Evolutionary conservation across 2,888 invertebrate species (phyloP).

Genomic region (Ochropleura leucogaster): DNA sequence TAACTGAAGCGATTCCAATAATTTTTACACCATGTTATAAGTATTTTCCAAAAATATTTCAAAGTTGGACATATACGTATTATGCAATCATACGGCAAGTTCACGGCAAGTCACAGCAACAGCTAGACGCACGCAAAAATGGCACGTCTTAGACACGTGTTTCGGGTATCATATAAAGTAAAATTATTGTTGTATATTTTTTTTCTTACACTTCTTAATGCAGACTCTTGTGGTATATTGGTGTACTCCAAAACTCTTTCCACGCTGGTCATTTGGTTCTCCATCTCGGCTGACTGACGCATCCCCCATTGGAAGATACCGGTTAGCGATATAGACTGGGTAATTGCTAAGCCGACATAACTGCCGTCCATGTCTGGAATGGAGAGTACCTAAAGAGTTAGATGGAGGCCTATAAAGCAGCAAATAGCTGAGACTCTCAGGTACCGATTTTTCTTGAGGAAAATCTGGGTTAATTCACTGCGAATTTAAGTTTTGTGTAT

Average conservation of each 20-base stretch:
- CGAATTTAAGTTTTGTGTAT: background rate
- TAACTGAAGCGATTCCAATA: too few relatives aligned
- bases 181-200: background rate
- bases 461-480: background rate
- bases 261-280: conserved; percentile 95
- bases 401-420: background rate
- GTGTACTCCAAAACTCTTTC: conserved; percentile 94
- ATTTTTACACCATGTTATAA: too few relatives aligned
- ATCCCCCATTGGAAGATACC: conserved; percentile 95
- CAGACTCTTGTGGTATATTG: conserved; percentile 88
- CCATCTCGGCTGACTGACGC: conserved; percentile 96
- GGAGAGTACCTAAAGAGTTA: background rate
- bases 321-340: conserved; percentile 92
- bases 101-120: too few relatives aligned
- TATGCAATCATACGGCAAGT: too few relatives aligned
- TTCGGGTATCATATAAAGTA: too few relatives aligned
- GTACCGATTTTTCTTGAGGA: background rate
- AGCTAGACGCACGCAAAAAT: too few relatives aligned
- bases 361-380: conserved; percentile 89
- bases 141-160: too few relatives aligned
- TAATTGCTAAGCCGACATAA: conserved; percentile 92
- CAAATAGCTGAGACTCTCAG: background rate
- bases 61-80: too few relatives aligned
- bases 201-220: conserved; percentile 78
- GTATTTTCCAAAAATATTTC: too few relatives aligned